phyloP scores from a whole-genome alignment of 2,888 invertebrate genomes.

The Cactoblastis cactorum region DNA sequence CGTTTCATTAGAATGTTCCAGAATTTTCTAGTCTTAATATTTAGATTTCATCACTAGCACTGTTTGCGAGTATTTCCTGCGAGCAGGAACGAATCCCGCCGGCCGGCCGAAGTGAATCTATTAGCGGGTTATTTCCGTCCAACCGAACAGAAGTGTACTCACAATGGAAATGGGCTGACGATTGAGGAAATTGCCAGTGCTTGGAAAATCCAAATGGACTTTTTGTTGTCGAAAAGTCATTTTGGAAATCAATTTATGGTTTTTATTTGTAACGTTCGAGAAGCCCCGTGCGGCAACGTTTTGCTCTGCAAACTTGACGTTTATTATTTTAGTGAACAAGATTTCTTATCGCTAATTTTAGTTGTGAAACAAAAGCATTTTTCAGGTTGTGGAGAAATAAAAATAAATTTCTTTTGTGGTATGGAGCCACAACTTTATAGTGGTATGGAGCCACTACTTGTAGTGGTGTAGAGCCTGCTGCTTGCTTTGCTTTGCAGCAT shows the following conservation, averaged over 20 bases:
- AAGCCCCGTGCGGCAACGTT: neutral
- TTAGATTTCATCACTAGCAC: neutral
- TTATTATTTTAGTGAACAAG: too few species aligned
- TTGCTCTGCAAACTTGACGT: too few species aligned
- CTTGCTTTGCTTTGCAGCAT: too few species aligned
- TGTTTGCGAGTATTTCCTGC: neutral
- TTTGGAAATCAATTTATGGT: neutral
- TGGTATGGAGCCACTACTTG: too few species aligned
- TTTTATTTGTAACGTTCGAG: neutral
- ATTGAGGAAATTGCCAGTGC: conserved; percentile 22
- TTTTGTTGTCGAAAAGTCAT: conserved; percentile 11
- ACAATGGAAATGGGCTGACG: conserved; percentile 33
- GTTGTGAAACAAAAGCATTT: too few species aligned
- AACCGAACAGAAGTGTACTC: conserved; percentile 37
- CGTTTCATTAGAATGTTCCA: too few species aligned
- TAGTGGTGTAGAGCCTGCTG: too few species aligned
- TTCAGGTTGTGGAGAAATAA: too few species aligned
- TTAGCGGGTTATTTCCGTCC: conserved; percentile 76
- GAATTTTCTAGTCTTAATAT: too few species aligned
- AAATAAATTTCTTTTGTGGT: too few species aligned
- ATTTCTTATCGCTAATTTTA: too few species aligned
- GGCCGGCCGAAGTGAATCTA: conserved; percentile 61
- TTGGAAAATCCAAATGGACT: conserved; percentile 12
- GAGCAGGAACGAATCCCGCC: neutral
- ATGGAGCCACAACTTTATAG: too few species aligned